Conservation (phyloP, 2,797 vertebrate genomes). For the Mareca strepera region DNA sequence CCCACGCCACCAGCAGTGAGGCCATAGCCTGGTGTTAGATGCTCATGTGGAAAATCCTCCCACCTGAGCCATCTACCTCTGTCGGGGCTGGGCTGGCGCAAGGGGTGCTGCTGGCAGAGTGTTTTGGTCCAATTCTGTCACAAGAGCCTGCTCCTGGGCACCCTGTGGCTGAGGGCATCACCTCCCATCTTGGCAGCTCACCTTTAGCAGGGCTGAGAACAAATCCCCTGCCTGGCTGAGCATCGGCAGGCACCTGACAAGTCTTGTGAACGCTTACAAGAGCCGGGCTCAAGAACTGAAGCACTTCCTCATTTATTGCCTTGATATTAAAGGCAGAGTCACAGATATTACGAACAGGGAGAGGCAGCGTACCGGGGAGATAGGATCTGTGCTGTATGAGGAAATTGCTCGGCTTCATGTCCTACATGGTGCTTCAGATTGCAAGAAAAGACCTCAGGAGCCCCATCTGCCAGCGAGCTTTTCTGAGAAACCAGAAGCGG, state of each 20-base stretch:
- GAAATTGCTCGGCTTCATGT: not conserved
- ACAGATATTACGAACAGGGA: not conserved
- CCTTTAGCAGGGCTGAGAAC: not conserved
- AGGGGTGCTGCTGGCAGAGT: not conserved
- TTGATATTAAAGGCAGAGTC: slow-evolving; percentile 48
- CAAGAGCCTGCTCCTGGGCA: not conserved
- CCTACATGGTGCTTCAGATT: not conserved
- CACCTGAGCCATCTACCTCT: not conserved
- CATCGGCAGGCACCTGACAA: slow-evolving; percentile 27
- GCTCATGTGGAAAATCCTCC: not conserved
- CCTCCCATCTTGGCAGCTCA: slow-evolving; percentile 10
- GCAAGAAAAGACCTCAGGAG: not conserved
- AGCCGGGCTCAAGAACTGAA: slow-evolving; percentile 6
- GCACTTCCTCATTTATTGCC: slow-evolving; percentile 20
- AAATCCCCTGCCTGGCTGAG: not conserved
- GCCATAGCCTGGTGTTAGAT: not conserved
- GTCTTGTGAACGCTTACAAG: slow-evolving; percentile 5
- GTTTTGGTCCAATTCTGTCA: not conserved
- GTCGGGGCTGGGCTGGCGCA: not conserved
- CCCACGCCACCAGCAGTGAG: not conserved
- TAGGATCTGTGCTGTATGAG: not conserved
- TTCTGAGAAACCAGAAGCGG: not conserved
- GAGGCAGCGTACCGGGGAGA: not conserved
- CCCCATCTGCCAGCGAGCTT: not conserved
- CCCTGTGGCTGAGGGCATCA: not conserved